Percentiles rank a stretch among this genome's conserved stretches.
Conservation (phyloP, 1,140 invertebrate species). For the Globodera ellingtonae region DNA sequence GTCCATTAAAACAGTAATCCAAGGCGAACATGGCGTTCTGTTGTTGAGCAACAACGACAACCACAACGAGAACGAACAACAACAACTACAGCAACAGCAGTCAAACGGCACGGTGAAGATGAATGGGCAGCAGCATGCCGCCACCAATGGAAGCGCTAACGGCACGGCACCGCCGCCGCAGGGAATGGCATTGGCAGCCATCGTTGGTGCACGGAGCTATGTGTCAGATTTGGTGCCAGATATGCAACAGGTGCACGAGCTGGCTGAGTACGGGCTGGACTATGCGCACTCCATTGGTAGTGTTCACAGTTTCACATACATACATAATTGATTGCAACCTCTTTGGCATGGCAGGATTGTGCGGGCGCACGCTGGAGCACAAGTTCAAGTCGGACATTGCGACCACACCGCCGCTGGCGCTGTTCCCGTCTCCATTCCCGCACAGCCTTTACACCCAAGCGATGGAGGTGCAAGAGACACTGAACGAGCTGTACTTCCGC, state of each 20-base stretch:
- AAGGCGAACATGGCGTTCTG: background rate
- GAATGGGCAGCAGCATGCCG: background rate
- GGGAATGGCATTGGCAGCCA: no score
- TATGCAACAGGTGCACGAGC: background rate
- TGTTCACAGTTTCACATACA: no score
- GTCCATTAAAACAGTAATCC: background rate
- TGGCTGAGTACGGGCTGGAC: constrained; percentile 9
- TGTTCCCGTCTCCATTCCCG: constrained; percentile 61
- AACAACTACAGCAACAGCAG: background rate
- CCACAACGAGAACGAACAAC: background rate
- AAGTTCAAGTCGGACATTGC: constrained; percentile 39
- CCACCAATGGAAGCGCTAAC: background rate
- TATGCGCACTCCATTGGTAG: constrained; percentile 13
- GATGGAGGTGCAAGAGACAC: constrained; percentile 51
- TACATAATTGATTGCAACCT: no score
- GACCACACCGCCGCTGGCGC: constrained; percentile 50
- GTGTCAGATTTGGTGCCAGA: background rate
- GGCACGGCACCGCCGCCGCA: background rate
- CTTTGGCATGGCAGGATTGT: constrained; percentile 28
- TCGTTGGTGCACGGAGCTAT: background rate
- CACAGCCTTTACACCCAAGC: constrained; percentile 56
- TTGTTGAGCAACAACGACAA: background rate
- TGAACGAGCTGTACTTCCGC: constrained; percentile 58
- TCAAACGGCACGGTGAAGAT: background rate
- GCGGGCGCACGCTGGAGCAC: constrained; percentile 51